Conservation (phyloP, 2,113 vertebrate genomes). For the Ochotona princeps region DNA sequence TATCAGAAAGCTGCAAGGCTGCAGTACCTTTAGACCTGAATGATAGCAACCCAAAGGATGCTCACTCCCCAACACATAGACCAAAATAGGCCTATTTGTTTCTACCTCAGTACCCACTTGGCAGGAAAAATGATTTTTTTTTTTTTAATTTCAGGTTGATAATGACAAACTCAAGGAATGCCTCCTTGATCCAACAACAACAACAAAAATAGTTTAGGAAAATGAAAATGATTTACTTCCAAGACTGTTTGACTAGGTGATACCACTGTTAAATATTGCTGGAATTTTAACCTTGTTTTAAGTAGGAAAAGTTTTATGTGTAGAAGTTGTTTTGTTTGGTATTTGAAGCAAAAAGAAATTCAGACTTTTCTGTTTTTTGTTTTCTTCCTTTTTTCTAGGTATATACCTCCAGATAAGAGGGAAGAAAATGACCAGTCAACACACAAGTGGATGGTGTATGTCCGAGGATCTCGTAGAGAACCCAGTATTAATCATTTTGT, state of each 20-base stretch:
- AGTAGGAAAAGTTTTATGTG: background rate
- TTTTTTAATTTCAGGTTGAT: background rate
- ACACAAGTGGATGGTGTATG: constrained; percentile 99
- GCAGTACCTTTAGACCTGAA: background rate
- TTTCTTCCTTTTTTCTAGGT: constrained; percentile 85
- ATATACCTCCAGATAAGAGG: constrained; percentile 98
- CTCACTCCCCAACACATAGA: background rate
- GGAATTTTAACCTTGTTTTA: constrained; percentile 48
- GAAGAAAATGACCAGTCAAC: constrained; percentile 99
- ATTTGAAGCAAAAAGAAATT: constrained; percentile 18
- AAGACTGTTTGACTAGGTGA: background rate
- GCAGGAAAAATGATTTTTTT: constrained; percentile 37
- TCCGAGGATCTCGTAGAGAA: constrained; percentile 95
- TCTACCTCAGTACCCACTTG: background rate
- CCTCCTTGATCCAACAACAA: background rate
- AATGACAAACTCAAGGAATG: background rate
- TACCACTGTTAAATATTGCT: background rate
- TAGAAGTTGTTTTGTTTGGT: constrained; percentile 9
- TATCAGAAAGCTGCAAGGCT: background rate
- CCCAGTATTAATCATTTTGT: constrained; percentile 99
- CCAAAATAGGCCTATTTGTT: constrained; percentile 12
- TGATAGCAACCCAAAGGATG: background rate
- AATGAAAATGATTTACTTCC: background rate
- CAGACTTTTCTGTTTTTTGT: background rate
- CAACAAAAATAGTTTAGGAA: background rate